Percentiles rank a stretch among this genome's conserved stretches.
These are phyloP conservation scores for Cerceris rybyensis DNA, from an alignment of 2,888 invertebrate species.

Conservation along the genomic window DNA sequence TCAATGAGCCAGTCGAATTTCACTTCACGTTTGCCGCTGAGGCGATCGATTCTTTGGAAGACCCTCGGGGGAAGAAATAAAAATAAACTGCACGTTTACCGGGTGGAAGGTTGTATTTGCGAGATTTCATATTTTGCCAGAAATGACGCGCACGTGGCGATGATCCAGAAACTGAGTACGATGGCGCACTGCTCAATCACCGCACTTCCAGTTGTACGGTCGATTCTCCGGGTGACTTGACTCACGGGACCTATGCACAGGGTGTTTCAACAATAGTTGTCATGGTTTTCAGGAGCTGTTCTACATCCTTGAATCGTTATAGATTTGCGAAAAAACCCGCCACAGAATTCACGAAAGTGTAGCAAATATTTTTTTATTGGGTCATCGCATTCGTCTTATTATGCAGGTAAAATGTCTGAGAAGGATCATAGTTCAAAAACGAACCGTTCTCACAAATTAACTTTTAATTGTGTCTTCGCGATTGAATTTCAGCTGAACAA, in stretches of 20 bases:
- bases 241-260: neutral
- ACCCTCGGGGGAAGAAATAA: neutral
- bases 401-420: too few relatives aligned
- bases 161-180: constrained; percentile 15
- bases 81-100: constrained; percentile 7
- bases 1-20: neutral
- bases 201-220: constrained; percentile 17
- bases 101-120: neutral
- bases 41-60: neutral
- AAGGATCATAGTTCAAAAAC: too few relatives aligned
- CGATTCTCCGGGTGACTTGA: constrained; percentile 22
- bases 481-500: too few relatives aligned
- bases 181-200: constrained; percentile 4
- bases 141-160: neutral
- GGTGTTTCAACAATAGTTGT: neutral
- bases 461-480: too few relatives aligned
- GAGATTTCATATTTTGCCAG: constrained; percentile 1
- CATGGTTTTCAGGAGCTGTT: too few relatives aligned
- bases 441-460: too few relatives aligned
- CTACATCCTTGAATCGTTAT: too few relatives aligned
- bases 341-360: too few relatives aligned
- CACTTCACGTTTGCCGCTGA: neutral
- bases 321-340: too few relatives aligned
- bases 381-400: too few relatives aligned
- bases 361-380: too few relatives aligned